Evolutionary conservation across 1,140 invertebrate genomes (phyloP), one percentile per base, ranked within the genome.

Genomic region (Littorina saxatilis): DNA sequence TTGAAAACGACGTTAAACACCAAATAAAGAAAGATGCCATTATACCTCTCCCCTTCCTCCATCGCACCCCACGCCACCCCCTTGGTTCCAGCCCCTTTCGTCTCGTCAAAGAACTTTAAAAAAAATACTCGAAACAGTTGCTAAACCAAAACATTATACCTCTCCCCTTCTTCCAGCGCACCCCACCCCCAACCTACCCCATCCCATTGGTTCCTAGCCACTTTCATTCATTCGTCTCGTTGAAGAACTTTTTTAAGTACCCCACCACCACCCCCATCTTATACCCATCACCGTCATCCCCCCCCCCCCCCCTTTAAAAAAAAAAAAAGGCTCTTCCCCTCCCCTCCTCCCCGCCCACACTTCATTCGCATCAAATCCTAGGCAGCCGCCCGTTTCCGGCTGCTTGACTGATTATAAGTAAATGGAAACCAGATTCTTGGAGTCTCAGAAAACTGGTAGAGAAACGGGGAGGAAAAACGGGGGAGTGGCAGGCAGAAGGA

Each of bases 321-420:
- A n/a, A n/a, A n/a, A n/a, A n/a, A n/a, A n/a, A n/a, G 29, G 32
- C 50, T 27, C 50, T 47, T 47, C 13, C 52, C 55, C 58, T 20
- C 32, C 37, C 58, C 58, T 52, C 5, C 17, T 13, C 55, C 27
- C 20, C 23, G 11, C 37, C 55, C 58, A 13, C 70, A 39, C 35
- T 9, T 43, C 40, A n/a, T 29, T 39, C 5, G 55, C 40, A 81
- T 0, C 35, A 27, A 27, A 39, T 43, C 55, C 55, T 20, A 43
- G n/a, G 55, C 58, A 78, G 37, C 76, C 17, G 20, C 13, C 29
- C 13, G 29, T 35, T 63, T 78, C 76, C 76, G 76, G 76, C 29
- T 39, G 20, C 55, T 39, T 61, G 23, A n/a, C 55, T 78, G 76
- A 78, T 78, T 78, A 66, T 37, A 63, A 78, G 76, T 61, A 78